A percentile compares a stretch with the other conserved stretches of the same genome.
phyloP scores from a whole-genome alignment of 2,888 invertebrate genomes.

The Hypolimnas misippus region DNA sequence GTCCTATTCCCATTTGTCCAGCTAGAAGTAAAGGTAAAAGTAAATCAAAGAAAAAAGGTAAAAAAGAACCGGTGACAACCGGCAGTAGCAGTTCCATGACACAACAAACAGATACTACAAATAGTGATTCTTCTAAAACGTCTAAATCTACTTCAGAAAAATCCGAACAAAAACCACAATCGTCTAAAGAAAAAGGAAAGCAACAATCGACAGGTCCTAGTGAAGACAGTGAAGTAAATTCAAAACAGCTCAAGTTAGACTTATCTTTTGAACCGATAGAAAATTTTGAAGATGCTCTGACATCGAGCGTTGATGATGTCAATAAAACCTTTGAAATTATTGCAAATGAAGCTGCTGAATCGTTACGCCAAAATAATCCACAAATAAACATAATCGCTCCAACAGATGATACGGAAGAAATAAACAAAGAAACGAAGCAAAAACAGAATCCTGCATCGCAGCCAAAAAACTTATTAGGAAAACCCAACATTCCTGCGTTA shows the following conservation, averaged over 20 bases:
- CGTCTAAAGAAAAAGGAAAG: slow-evolving; percentile 59
- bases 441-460: slow-evolving; percentile 64
- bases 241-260: slow-evolving; percentile 36
- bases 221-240: slow-evolving; percentile 28
- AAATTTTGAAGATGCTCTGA: slow-evolving; percentile 75
- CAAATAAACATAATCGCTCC: slow-evolving; percentile 67
- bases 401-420: slow-evolving; percentile 52
- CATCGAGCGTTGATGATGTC: slow-evolving; percentile 71
- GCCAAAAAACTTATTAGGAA: slow-evolving; percentile 84
- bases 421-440: slow-evolving; percentile 47
- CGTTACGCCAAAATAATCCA: slow-evolving; percentile 53
- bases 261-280: slow-evolving; percentile 66
- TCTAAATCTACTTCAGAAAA: slow-evolving; percentile 53
- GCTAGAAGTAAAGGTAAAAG: slow-evolving; percentile 70
- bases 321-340: slow-evolving; percentile 76
- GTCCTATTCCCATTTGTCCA: slow-evolving; percentile 56
- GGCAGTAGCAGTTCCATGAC: slow-evolving; percentile 27
- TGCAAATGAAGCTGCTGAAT: slow-evolving; percentile 56
- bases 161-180: slow-evolving; percentile 50
- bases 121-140: slow-evolving; percentile 47
- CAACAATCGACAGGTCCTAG: slow-evolving; percentile 51
- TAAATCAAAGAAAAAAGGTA: slow-evolving; percentile 70
- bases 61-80: slow-evolving; percentile 52
- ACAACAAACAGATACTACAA: slow-evolving; percentile 33
- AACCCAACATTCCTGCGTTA: slow-evolving; percentile 79